Evolutionary conservation across 2,113 vertebrate species (phyloP), one percentile per base, ranked within the genome.

Genomic region (Phycodurus eques): DNA sequence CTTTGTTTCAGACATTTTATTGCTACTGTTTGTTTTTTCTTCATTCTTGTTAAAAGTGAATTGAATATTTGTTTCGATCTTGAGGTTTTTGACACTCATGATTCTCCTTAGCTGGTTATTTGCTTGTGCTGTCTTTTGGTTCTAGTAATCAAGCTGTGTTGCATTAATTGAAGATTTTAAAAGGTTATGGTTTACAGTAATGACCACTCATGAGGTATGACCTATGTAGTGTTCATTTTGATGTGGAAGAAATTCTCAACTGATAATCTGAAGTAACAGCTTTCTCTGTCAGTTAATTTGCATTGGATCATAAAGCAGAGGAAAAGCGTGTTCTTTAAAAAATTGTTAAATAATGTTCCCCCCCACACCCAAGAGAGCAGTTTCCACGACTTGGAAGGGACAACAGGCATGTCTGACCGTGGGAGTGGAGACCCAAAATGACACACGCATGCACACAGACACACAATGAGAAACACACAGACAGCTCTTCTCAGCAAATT

Each of bases 401-500:
- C 13, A 19, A 44, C 33, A 62, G 69, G n/a, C 2, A 15, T n/a
- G 46, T 71, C 71, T 65, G 61, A 75, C 70, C 31, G n/a, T 81
- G 80, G 78, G 79, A 84, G 74, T 17, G 53, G 20, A 4, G 43
- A 35, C 5, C 19, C 19, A 64, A 70, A 79, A 71, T 75, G 65
- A 73, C 62, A 65, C 17, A 42, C 2, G 42, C 19, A 59, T 13
- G 3, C 56, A 61, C 17, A 70, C 49, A 42, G 60, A 15, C 59
- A 67, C 74, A 65, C 51, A 49, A 53, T 76, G 7, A 76, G 1
- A 72, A 67, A 64, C 63, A 70, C 71, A 80, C 19, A 73, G 27
- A 54, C 17, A n/a, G 70, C 63, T 70, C 67, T 56, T 47, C 73
- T 75, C 74, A 65, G 75, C 76, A 68, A 22, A 73, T 78, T 69